Percentiles rank a stretch among this genome's conserved stretches.
Evolutionary conservation across 37 sponge, comb jelly and placozoan species (phyloP).

Genomic region (Chondrilla cf. caribensis): DNA sequence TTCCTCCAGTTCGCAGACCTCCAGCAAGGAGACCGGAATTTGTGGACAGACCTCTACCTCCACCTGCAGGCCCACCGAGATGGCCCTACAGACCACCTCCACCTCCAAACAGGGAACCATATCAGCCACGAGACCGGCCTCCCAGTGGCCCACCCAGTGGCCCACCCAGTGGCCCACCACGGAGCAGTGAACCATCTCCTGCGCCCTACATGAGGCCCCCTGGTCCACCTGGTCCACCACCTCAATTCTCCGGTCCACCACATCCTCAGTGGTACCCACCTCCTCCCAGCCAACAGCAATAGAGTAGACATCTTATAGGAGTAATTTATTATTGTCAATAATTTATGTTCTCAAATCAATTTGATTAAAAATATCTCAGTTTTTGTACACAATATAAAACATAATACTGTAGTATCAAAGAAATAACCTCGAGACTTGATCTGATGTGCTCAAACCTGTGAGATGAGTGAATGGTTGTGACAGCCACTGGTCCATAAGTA

Average conservation of each 20-base stretch:
- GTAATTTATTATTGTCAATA: too few species aligned
- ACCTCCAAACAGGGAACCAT: not conserved
- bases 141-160: not conserved
- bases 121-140: not conserved
- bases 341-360: too few species aligned
- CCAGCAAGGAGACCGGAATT: slow-evolving; percentile 4
- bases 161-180: not conserved
- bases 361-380: too few species aligned
- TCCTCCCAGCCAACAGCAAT: not conserved
- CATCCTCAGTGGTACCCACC: not conserved
- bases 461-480: too few species aligned
- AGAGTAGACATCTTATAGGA: too few species aligned
- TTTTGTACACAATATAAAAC: too few species aligned
- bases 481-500: too few species aligned
- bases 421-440: too few species aligned
- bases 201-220: not conserved
- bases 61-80: not conserved
- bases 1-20: slow-evolving; percentile 2
- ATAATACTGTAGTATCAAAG: too few species aligned
- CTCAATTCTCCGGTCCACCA: not conserved
- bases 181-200: slow-evolving; percentile 7
- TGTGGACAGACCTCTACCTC: not conserved
- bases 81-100: not conserved
- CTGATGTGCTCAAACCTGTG: too few species aligned
- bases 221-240: not conserved